Percentiles rank a stretch among this genome's conserved stretches.
phyloP scores from a whole-genome alignment of 2,113 vertebrate species.

The Scalopus aquaticus region DNA sequence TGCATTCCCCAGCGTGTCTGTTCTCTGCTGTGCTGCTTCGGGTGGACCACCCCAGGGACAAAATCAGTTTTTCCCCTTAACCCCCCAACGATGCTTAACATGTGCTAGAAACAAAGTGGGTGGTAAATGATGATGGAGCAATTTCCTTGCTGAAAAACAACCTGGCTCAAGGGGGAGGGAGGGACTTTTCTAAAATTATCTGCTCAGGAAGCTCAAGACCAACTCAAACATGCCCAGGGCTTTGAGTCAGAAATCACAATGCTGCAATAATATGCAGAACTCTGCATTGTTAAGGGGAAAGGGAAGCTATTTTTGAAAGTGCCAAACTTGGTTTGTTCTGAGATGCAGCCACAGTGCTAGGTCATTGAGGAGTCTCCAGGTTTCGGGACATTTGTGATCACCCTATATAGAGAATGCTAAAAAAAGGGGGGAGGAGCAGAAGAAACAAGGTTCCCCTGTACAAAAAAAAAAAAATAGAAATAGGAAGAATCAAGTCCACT shows the following conservation, averaged over 20 bases:
- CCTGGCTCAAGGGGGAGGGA: background rate
- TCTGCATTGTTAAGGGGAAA: background rate
- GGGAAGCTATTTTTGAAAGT: background rate
- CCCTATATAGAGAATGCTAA: background rate
- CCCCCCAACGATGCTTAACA: background rate
- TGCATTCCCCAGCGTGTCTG: background rate
- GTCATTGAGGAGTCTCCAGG: background rate
- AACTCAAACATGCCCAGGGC: background rate
- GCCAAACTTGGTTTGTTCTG: background rate
- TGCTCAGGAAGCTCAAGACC: constrained; percentile 18
- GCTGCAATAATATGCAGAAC: background rate
- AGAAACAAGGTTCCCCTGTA: background rate
- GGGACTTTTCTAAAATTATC: constrained; percentile 20
- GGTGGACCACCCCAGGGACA: background rate
- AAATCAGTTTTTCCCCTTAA: background rate
- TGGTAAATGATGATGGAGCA: background rate
- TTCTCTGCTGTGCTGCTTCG: background rate
- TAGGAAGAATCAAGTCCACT: background rate
- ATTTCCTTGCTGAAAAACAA: constrained; percentile 5
- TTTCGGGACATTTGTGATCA: background rate
- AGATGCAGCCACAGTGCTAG: background rate
- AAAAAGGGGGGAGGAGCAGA: background rate
- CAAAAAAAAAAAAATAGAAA: background rate
- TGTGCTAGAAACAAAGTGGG: background rate
- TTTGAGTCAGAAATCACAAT: constrained; percentile 19